A percentile compares a stretch with the other conserved stretches of the same genome.
Evolutionary conservation across 1,140 invertebrate genomes (phyloP).

Genomic region (Pseudomyrmex sp.): DNA sequence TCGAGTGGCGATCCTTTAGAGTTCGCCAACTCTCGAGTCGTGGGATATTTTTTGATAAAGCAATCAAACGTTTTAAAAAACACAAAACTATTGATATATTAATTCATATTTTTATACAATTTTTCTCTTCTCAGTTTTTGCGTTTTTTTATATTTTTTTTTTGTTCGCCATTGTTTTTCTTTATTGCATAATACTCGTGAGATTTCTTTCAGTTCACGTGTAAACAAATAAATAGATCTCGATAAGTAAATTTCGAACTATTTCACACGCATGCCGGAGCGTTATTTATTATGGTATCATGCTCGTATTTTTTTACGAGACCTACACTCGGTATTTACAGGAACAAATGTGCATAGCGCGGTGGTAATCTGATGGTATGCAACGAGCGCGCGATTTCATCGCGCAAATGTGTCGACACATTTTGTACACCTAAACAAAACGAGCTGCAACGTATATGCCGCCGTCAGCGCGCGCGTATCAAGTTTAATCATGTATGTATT

Average conservation of each 20-base stretch:
- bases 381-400: slow-evolving; percentile 19
- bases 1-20: slow-evolving; percentile 49
- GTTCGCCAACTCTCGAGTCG: slow-evolving; percentile 60
- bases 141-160: too few species aligned
- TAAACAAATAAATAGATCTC: too few species aligned
- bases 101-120: too few species aligned
- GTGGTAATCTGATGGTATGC: slow-evolving; percentile 2
- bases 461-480: background rate
- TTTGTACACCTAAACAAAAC: slow-evolving; percentile 10
- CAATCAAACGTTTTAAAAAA: too few species aligned
- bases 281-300: background rate
- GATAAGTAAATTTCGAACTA: too few species aligned
- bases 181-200: too few species aligned
- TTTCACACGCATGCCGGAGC: too few species aligned
- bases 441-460: background rate
- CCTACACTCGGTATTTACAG: slow-evolving; percentile 16
- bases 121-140: too few species aligned
- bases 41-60: background rate
- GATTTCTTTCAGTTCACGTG: too few species aligned
- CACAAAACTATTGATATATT: too few species aligned
- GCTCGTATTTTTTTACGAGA: background rate
- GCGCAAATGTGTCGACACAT: background rate
- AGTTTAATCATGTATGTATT: slow-evolving; percentile 11
- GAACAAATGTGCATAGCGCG: slow-evolving; percentile 3
- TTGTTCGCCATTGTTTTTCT: too few species aligned